Base-by-base conservation (phyloP, 2,113 vertebrate genomes). In the Chitala chitala region DNA sequence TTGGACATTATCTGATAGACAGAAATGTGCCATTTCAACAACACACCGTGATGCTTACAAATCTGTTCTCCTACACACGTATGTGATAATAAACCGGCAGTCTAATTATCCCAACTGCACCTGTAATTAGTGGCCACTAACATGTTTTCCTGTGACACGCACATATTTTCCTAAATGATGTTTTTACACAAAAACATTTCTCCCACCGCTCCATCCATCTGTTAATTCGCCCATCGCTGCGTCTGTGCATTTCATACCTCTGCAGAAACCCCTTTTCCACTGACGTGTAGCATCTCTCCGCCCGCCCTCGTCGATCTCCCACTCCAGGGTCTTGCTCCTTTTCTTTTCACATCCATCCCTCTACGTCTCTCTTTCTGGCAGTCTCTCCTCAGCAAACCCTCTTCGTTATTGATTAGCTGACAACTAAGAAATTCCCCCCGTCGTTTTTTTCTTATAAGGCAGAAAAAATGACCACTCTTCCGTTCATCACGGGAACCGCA, bases 21-120 rank as follows among this genome's bases (percentile, higher is more conserved):
- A 17, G 5, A 88, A 89, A n/a, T n/a, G n/a, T 5, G 1, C 33
- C 6, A 63, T 38, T 17, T 59, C n/a, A 33, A 63, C 29, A 40
- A 73, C 15, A n/a, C 36, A 33, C 44, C 50, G 44, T 24, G 56
- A 29, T 38, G 44, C 22, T 51, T 36, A 64, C 40, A 9, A 15
- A 7, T 26, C 58, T 15, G 20, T 24, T 24, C 15, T 73, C 42
- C 36, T 38, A 40, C 38, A 42, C 20, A 40, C n/a, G n/a, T 38
- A 24, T 53, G 20, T 53, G 46, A 24, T 26, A 8, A 58, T 31
- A 20, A 46, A 29, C 22, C 70, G 31, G 17, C n/a, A 46, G 15
- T 46, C 58, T 38, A 24, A 22, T 63, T 42, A 36, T 63, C 44
- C 38, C 13, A 31, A 36, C 51, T 10, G n/a, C 51, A 56, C 56